Evolutionary conservation across 2,888 invertebrate species (phyloP).

Genomic region (Sesia apiformis): DNA sequence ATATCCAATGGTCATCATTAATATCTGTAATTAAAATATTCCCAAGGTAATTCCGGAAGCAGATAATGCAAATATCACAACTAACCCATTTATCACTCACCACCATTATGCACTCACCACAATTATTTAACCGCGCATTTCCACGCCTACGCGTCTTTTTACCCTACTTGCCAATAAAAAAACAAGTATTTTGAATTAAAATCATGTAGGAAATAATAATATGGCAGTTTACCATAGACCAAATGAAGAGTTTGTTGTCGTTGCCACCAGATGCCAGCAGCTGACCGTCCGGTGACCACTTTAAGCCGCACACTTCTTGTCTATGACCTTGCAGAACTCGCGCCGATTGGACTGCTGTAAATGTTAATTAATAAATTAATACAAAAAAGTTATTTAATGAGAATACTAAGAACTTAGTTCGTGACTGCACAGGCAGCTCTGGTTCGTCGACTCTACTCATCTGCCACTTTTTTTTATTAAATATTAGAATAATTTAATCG

Average conservation of each 20-base stretch:
- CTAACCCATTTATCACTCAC: too few relatives aligned
- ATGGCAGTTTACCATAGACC: conserved; percentile 77
- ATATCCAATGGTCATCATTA: too few relatives aligned
- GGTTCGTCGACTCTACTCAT: too few relatives aligned
- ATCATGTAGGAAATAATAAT: background rate
- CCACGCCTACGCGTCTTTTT: background rate
- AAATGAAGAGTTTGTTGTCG: conserved; percentile 95
- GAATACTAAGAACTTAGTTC: too few relatives aligned
- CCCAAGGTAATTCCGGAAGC: too few relatives aligned
- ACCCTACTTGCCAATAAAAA: background rate
- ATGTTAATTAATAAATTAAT: background rate
- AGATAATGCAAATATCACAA: too few relatives aligned
- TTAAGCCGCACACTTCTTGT: conserved; percentile 98
- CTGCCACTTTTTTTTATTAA: too few relatives aligned
- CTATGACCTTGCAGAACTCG: conserved; percentile 91
- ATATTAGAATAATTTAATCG: too few relatives aligned
- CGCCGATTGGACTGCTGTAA: conserved; percentile 79
- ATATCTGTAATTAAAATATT: too few relatives aligned
- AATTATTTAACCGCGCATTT: background rate
- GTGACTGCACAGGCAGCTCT: too few relatives aligned
- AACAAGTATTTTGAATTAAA: background rate
- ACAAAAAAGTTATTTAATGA: background rate
- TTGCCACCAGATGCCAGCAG: conserved; percentile 98
- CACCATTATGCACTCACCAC: background rate
- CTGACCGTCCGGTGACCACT: conserved; percentile 99